Conservation (phyloP, 2,888 invertebrate species). For the Dasysyrphus albostriatus region DNA sequence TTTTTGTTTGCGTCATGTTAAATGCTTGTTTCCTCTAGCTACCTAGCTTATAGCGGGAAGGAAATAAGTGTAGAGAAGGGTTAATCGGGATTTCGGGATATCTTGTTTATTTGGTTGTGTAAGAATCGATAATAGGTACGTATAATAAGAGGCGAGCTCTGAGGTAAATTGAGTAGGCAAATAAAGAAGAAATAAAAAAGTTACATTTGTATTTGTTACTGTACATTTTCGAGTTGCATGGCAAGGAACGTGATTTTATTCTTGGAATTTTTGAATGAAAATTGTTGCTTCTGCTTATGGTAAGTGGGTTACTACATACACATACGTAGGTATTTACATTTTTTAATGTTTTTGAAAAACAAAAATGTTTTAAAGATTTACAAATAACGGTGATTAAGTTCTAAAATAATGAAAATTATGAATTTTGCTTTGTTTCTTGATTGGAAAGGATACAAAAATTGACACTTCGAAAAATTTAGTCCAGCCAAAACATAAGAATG, state of each 20-base stretch:
- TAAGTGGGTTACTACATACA: background rate
- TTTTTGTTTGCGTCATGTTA: background rate
- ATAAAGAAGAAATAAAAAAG: background rate
- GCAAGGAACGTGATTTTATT: slow-evolving; percentile 15
- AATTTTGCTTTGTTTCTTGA: too few species aligned
- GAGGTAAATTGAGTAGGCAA: background rate
- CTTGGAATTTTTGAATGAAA: background rate
- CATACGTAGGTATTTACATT: background rate
- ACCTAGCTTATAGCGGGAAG: background rate
- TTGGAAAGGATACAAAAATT: too few species aligned
- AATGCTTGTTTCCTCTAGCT: background rate
- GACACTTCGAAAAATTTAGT: too few species aligned
- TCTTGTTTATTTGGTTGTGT: slow-evolving; percentile 33
- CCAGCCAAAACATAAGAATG: too few species aligned
- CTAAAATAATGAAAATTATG: too few species aligned
- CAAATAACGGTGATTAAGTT: too few species aligned
- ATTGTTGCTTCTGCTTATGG: slow-evolving; percentile 11
- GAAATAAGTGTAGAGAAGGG: slow-evolving; percentile 20
- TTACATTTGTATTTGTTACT: slow-evolving; percentile 9
- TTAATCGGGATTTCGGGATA: slow-evolving; percentile 47
- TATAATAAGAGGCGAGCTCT: background rate
- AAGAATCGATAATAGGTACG: background rate
- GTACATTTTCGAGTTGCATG: background rate
- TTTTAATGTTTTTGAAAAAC: too few species aligned
- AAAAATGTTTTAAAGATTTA: too few species aligned